Base-by-base conservation (phyloP, 2,797 vertebrate genomes). In the Argyrosomus regius region DNA sequence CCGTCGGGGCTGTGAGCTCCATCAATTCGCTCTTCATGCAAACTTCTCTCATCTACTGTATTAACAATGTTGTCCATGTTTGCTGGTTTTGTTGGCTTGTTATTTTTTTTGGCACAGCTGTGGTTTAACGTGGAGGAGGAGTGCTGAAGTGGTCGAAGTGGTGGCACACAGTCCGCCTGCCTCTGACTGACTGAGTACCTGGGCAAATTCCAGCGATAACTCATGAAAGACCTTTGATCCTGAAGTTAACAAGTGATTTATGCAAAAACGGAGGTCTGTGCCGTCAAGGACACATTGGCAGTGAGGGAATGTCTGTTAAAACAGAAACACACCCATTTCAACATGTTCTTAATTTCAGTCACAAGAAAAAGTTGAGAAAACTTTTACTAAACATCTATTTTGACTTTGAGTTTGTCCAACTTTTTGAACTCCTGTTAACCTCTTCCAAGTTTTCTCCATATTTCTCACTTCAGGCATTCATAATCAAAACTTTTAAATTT, bases 151-250 rank as follows among this genome's bases (percentile, higher is more conserved):
- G 75, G 63, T 53, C 10, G 0, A 12, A n/a, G 65, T 66, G 57
- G 56, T 75, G 77, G 73, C 24, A 6, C 81, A 76, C 77, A 0
- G 81, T 65, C 63, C 54, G 85, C 62, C 78, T 87, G 88, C 85
- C 85, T 79, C 81, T 72, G 77, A 68, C 81, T 83, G 87, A 83
- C 60, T 81, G 81, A 85, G 82, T 64, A 61, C 49, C 26, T 22
- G 88, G 53, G 83, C 85, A 86, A 91, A 90, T 81, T 88, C 83
- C 89, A 89, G 78, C 57, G 83, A 81, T 88, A 82, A 89, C 85
- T 87, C 81, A 81, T 75, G 63, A 86, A 66, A 77, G 94, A 95
- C 92, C 94, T 95, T 95, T 94, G 94, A 86, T 82, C 94, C 82
- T 26, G 35, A 28, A 85, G 91, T 89, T 92, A 91, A 91, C 85